Base-by-base conservation (phyloP, 2,113 vertebrate species). In the Chloebia gouldiae region DNA sequence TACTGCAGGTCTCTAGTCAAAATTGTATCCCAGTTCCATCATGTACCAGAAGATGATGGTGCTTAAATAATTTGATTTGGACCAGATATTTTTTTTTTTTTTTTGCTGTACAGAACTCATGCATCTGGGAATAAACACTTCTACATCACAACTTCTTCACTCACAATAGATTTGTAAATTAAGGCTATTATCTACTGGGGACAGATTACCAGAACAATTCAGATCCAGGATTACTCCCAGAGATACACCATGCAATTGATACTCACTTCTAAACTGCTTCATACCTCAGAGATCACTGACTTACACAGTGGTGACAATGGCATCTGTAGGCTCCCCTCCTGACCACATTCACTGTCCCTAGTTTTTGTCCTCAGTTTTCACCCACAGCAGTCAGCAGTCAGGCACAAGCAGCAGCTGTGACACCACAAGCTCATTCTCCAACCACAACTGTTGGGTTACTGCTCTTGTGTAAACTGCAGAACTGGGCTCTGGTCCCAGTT, bases 21-120 rank as follows among this genome's bases (percentile, higher is more conserved):
- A 39, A 63, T 7, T 11, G 0, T 63, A 56, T 23, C 85, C 37
- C 47, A 56, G 81, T 64, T 88, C 33, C 0, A 2, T 19, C 50
- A n/a, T 0, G 10, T 37, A 49, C n/a, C 33, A 75, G 44, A 72
- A 69, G 54, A 47, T 17, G 33, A 50, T 0, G 0, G 31, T 50
- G 20, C 23, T 47, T 81, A 35, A 54, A 71, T 54, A 2, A 51
- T 75, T 66, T 63, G 16, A 40, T 76, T 63, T 59, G 39, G 39
- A 87, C 10, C 35, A 75, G 47, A 0, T 70, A 25, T 10, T 87
- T 42, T 45, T 27, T 53, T 53, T 85, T 10, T 87, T 42, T 45
- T 27, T 53, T 53, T 85, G 42, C 30, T 51, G 12, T 75, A 42
- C 12, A 85, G 47, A 85, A 71, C 14, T 54, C 33, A 19, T 3